Conservation (phyloP, 2,888 invertebrate species). For the Epicampocera succincta region DNA sequence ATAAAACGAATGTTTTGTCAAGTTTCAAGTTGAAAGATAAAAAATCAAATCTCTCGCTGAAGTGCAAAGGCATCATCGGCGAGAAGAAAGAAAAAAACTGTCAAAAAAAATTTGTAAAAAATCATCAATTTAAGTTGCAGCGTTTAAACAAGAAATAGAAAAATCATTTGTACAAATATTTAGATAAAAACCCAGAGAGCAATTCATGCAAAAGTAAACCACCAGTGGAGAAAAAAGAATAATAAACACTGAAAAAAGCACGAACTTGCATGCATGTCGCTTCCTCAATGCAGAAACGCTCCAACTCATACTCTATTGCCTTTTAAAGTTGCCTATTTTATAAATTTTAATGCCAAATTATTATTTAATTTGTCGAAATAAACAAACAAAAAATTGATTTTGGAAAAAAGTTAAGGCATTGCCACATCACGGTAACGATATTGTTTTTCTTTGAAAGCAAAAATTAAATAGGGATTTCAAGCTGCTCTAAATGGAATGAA, state of each 20-base stretch:
- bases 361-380: too few relatives aligned
- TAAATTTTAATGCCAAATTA: too few relatives aligned
- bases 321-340: too few relatives aligned
- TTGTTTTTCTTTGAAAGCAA: too few relatives aligned
- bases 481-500: too few relatives aligned
- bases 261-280: too few relatives aligned
- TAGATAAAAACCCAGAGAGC: neutral
- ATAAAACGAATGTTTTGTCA: neutral
- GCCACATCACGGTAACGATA: too few relatives aligned
- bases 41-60: slow-evolving; percentile 2
- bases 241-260: neutral
- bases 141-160: slow-evolving; percentile 10
- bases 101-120: slow-evolving; percentile 6
- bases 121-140: slow-evolving; percentile 35
- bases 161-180: neutral
- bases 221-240: neutral
- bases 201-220: neutral
- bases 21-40: slow-evolving; percentile 6
- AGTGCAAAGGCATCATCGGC: slow-evolving; percentile 13
- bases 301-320: too few relatives aligned
- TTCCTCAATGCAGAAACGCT: too few relatives aligned
- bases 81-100: neutral
- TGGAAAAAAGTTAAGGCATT: too few relatives aligned
- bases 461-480: too few relatives aligned
- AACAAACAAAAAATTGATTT: too few relatives aligned